A percentile compares a stretch with the other conserved stretches of the same genome.
Conservation (phyloP, 2,888 invertebrate species). For the Trissolcus japonicus region DNA sequence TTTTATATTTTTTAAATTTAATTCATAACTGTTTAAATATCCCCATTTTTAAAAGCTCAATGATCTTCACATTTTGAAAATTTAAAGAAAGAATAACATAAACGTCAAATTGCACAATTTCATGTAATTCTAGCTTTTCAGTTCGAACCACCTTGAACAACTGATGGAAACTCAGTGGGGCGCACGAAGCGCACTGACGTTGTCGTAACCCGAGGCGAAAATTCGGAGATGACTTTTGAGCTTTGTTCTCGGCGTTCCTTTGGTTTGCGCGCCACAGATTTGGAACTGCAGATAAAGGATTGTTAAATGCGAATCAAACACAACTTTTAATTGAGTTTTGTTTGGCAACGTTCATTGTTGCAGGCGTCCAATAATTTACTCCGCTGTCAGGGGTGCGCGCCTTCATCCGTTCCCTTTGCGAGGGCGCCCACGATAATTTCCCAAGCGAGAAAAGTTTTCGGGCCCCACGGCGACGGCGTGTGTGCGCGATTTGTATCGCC, state of each 20-base stretch:
- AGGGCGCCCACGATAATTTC: conserved; percentile 7
- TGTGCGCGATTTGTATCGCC: conserved; percentile 8
- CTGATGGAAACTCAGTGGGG: too few relatives aligned
- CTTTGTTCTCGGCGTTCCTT: conserved; percentile 7
- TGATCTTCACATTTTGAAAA: too few relatives aligned
- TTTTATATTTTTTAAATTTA: too few relatives aligned
- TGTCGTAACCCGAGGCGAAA: background rate
- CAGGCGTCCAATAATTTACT: conserved; percentile 11
- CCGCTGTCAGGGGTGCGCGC: conserved; percentile 4
- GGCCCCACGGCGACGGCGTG: background rate
- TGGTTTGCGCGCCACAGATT: conserved; percentile 14
- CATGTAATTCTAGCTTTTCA: too few relatives aligned
- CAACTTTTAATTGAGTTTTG: conserved; percentile 35
- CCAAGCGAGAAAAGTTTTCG: background rate
- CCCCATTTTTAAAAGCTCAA: too few relatives aligned
- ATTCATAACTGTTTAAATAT: too few relatives aligned
- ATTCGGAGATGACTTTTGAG: conserved; percentile 5
- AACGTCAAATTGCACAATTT: too few relatives aligned
- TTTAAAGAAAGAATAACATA: too few relatives aligned
- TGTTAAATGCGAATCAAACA: conserved; percentile 28
- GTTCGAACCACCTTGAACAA: too few relatives aligned
- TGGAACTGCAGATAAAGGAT: conserved; percentile 18
- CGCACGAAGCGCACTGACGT: too few relatives aligned
- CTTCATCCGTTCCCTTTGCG: background rate
- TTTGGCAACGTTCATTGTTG: conserved; percentile 16